Percentiles rank a stretch among this genome's conserved stretches.
Evolutionary conservation across 2,113 vertebrate species (phyloP).

Genomic region (Bufo bufo): DNA sequence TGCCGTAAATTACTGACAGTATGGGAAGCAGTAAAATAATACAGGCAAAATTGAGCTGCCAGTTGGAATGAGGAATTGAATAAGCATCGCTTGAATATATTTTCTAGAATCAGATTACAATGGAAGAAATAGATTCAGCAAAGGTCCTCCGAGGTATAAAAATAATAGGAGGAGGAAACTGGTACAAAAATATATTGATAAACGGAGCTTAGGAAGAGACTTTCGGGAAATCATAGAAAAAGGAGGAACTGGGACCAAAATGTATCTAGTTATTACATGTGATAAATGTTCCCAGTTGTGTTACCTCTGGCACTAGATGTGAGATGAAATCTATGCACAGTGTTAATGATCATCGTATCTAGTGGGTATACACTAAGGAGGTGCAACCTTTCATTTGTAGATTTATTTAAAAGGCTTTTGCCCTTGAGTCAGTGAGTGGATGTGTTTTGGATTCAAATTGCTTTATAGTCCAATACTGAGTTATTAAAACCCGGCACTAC

Average conservation of each 20-base stretch:
- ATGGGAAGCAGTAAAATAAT: not conserved
- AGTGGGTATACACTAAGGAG: conserved; percentile 41
- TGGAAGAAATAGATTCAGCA: conserved; percentile 39
- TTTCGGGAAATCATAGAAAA: conserved; percentile 38
- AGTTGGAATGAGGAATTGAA: conserved; percentile 32
- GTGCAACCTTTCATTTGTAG: conserved; percentile 49
- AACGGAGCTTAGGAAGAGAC: conserved; percentile 46
- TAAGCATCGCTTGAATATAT: conserved; percentile 41
- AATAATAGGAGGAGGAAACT: conserved; percentile 41
- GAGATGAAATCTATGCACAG: conserved; percentile 47
- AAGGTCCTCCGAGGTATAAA: conserved; percentile 37
- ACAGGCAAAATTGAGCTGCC: conserved; percentile 41
- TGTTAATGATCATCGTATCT: conserved; percentile 47
- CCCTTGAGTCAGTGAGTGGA: conserved; percentile 31
- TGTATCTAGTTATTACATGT: conserved; percentile 40
- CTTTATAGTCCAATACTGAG: conserved; percentile 21
- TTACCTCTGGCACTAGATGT: conserved; percentile 37
- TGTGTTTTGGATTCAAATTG: conserved; percentile 38
- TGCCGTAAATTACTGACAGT: conserved; percentile 32
- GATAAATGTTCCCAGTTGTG: conserved; percentile 48
- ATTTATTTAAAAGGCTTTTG: conserved; percentile 48
- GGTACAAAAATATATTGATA: conserved; percentile 48
- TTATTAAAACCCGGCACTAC: not conserved
- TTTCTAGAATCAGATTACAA: conserved; percentile 41
- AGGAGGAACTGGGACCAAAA: conserved; percentile 15